phyloP scores from a whole-genome alignment of 2,113 vertebrate genomes.

The Haemorhous mexicanus region DNA sequence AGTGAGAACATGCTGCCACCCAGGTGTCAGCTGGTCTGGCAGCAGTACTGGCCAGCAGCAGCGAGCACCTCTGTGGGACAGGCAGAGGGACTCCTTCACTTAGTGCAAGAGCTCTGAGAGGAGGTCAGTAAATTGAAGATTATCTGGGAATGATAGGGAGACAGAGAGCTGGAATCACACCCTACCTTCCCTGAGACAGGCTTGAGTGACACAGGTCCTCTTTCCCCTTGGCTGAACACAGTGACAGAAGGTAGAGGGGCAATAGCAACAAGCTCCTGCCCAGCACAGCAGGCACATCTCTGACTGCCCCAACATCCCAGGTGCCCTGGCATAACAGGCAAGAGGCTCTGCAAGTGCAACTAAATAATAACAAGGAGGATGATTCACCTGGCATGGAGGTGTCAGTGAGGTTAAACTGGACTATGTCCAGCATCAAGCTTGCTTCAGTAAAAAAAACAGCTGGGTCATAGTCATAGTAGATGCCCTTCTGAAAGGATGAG shows the following conservation, averaged over 20 bases:
- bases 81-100: not conserved
- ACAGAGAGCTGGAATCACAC: not conserved
- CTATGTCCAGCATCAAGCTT: not conserved
- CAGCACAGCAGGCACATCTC: not conserved
- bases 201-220: not conserved
- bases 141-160: not conserved
- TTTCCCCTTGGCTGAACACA: not conserved
- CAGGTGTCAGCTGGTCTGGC: not conserved
- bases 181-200: not conserved
- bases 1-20: not conserved
- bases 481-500: not conserved
- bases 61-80: not conserved
- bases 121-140: not conserved
- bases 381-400: not conserved
- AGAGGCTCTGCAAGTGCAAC: not conserved
- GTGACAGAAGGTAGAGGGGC: not conserved
- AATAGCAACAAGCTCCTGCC: not conserved
- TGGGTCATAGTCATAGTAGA: not conserved
- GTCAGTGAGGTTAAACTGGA: not conserved
- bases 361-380: accelerated
- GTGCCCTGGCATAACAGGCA: not conserved
- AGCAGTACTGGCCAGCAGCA: not conserved
- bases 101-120: not conserved
- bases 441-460: not conserved
- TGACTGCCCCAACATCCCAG: not conserved